Base-by-base conservation (phyloP, 2,113 vertebrate species). In the Oreamnos americanus region DNA sequence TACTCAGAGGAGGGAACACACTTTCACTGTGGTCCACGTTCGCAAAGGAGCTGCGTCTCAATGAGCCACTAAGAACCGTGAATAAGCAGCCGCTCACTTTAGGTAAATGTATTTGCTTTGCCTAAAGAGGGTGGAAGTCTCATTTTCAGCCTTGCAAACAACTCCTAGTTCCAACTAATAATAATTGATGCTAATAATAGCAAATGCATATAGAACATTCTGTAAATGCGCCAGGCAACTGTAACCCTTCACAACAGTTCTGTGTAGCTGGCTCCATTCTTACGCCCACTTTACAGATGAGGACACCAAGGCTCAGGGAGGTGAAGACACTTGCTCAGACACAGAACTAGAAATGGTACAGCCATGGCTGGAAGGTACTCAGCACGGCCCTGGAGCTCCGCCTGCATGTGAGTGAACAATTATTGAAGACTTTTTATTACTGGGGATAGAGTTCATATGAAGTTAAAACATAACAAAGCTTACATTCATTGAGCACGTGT, bases 21-120 rank as follows among this genome's bases (percentile, higher is more conserved):
- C 64, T 67, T 64, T 25, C 8, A 12, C 28, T 7, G 28, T n/a
- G 49, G 83, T 43, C 92, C 25, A 28, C 1, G 25, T 58, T 74
- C 6, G 5, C 58, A 10, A 0, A 16, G 55, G 78, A 57, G n/a
- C 39, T 0, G 0, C 0, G 2, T 26, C 19, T 21, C 47, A 4
- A 0, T 0, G 33, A 78, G 33, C 8, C 11, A 30, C 47, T 47
- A 3, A 7, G 82, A 36, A 28, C 15, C 16, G 6, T 16, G 74
- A 51, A 30, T 1, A 43, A 4, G 62, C 55, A 58, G 76, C n/a
- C 0, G 2, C 43, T 78, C 23, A 33, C 47, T 58, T 23, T 4
- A 36, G n/a, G 78, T 28, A 33, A 53, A 26, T 3, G 12, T 5
- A 1, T 84, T 91, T 62, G 81, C n/a, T 84, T 91, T 57, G 84